Conservation (phyloP, 2,888 invertebrate genomes). For the Sinelater perroti region DNA sequence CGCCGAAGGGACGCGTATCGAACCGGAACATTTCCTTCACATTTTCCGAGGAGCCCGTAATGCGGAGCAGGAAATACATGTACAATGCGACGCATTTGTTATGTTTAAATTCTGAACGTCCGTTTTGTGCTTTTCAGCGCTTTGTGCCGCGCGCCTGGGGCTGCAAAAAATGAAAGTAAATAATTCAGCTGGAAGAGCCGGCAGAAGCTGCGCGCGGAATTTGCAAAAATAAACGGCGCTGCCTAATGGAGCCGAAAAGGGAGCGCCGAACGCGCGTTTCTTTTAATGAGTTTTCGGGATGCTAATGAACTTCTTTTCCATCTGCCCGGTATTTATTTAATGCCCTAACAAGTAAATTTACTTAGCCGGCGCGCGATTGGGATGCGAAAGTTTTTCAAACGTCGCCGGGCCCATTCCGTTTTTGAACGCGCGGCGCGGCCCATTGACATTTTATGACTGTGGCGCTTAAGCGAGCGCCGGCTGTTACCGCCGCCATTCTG, state of each 20-base stretch:
- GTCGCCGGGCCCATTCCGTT: constrained; percentile 9
- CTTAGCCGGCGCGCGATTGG: constrained; percentile 4
- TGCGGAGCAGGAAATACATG: too few species aligned
- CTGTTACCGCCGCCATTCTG: constrained; percentile 9
- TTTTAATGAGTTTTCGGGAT: background rate
- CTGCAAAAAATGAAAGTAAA: background rate
- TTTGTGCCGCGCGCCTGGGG: too few species aligned
- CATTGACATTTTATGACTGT: constrained; percentile 14
- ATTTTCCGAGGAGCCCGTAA: too few species aligned
- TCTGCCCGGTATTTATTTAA: constrained; percentile 4
- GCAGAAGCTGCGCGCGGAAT: background rate
- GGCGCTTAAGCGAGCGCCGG: constrained; percentile 6
- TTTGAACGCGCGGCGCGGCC: constrained; percentile 13
- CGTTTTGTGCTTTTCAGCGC: too few species aligned
- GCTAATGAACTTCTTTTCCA: background rate
- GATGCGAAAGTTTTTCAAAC: constrained; percentile 13
- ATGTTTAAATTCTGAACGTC: too few species aligned
- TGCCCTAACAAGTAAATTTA: constrained; percentile 13
- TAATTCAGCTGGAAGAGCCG: background rate
- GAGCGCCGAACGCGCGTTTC: too few species aligned
- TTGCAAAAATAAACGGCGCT: background rate
- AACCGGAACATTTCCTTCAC: too few species aligned
- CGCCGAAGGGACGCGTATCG: too few species aligned
- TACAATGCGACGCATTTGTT: too few species aligned
- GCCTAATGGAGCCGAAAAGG: background rate